Evolutionary conservation across 2,888 invertebrate species (phyloP).

Genomic region (Zygogramma bicolorata): DNA sequence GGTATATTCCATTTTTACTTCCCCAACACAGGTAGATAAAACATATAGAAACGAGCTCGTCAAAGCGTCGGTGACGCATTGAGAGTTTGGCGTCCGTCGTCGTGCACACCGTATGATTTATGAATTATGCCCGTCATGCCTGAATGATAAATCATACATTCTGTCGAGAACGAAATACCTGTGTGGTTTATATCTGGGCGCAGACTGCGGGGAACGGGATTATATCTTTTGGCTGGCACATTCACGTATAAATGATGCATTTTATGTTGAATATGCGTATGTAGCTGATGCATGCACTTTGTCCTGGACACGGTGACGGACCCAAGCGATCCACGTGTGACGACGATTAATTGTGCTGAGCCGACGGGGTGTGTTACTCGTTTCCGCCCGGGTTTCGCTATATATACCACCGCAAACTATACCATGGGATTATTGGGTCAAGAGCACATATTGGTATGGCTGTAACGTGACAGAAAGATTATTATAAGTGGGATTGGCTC

Average conservation of each 20-base stretch:
- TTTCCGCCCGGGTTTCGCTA: neutral
- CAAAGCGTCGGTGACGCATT: slow-evolving; percentile 1
- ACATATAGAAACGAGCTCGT: neutral
- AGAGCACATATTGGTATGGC: too few species aligned
- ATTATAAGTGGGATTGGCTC: too few species aligned
- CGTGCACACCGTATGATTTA: slow-evolving; percentile 38
- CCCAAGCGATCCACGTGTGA: neutral
- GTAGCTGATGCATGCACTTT: slow-evolving; percentile 4
- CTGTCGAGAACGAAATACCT: slow-evolving; percentile 43
- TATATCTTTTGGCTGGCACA: slow-evolving; percentile 36
- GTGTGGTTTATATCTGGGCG: slow-evolving; percentile 28
- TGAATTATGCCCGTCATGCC: slow-evolving; percentile 39
- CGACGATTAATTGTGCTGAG: neutral
- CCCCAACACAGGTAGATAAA: neutral
- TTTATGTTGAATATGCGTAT: slow-evolving; percentile 36
- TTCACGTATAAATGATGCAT: slow-evolving; percentile 41
- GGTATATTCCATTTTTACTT: too few species aligned
- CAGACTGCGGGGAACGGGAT: slow-evolving; percentile 21
- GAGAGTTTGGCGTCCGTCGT: neutral
- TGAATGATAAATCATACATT: slow-evolving; percentile 43
- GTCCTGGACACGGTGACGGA: neutral
- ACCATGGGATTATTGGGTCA: neutral
- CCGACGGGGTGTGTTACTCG: neutral
- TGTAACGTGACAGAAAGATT: too few species aligned
- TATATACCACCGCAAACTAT: neutral